Evolutionary conservation across 1,140 invertebrate genomes (phyloP).

Genomic region (Penaeus chinensis): DNA sequence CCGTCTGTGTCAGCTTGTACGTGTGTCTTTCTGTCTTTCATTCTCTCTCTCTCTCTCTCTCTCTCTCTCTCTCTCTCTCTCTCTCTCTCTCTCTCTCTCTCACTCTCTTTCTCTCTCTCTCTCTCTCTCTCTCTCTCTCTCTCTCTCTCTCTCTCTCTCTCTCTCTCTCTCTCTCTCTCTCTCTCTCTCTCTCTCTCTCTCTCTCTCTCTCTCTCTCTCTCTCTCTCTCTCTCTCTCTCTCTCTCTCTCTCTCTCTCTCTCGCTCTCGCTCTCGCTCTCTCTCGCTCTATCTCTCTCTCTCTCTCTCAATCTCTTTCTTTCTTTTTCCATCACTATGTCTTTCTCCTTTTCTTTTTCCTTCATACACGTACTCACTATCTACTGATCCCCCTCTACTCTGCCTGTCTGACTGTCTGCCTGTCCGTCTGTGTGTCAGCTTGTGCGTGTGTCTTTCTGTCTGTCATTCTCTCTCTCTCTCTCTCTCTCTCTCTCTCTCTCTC

Average conservation of each 20-base stretch:
- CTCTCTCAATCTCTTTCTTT: background rate
- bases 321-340: background rate
- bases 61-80: background rate
- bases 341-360: background rate
- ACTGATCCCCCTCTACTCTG: background rate
- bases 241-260: background rate
- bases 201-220: background rate
- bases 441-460: background rate
- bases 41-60: background rate
- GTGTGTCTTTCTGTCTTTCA: background rate
- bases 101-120: background rate
- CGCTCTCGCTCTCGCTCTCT: background rate
- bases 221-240: background rate
- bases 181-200: background rate
- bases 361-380: background rate
- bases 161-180: background rate
- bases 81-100: background rate
- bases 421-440: conserved; percentile 13
- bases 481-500: background rate
- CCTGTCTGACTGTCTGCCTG: background rate
- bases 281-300: background rate
- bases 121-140: background rate
- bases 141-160: background rate
- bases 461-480: background rate
- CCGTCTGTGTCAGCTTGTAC: conserved; percentile 15